Evolutionary conservation across 2,888 invertebrate species (phyloP).

Genomic region (Agriopis marginaria): DNA sequence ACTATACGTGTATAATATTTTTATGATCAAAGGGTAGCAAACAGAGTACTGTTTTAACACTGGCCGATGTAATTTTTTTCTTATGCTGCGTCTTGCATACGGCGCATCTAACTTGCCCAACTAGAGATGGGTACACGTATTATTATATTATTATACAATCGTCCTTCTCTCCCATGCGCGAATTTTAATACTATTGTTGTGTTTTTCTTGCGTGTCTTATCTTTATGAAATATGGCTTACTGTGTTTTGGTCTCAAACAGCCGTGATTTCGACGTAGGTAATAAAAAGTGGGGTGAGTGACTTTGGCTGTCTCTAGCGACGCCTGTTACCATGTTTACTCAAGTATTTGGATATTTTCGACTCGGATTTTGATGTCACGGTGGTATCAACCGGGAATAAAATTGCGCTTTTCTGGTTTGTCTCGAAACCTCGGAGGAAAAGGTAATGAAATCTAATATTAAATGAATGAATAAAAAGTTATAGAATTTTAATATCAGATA

Average conservation of each 20-base stretch:
- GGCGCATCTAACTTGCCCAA: no score
- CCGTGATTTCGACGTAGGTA: conserved; percentile 56
- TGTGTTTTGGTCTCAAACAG: neutral
- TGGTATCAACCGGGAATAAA: conserved; percentile 11
- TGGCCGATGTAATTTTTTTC: no score
- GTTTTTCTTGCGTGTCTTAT: no score
- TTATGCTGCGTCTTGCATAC: no score
- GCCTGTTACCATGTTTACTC: conserved; percentile 29
- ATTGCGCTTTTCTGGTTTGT: conserved; percentile 15
- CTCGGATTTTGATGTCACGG: conserved; percentile 9
- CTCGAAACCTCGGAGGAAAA: neutral
- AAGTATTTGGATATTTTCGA: conserved; percentile 23
- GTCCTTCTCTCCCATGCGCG: no score
- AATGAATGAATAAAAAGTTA: neutral
- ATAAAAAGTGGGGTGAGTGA: conserved; percentile 50
- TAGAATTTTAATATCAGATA: neutral
- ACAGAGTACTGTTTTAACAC: no score
- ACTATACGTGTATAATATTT: no score
- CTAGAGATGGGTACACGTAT: no score
- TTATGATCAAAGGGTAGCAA: no score
- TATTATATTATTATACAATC: no score
- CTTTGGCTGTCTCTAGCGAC: conserved; percentile 23
- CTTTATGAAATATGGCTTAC: neutral
- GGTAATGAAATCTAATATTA: neutral
- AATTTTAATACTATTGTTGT: no score